Conservation (phyloP, 1,140 invertebrate genomes). For the Nixonia krombeini region DNA sequence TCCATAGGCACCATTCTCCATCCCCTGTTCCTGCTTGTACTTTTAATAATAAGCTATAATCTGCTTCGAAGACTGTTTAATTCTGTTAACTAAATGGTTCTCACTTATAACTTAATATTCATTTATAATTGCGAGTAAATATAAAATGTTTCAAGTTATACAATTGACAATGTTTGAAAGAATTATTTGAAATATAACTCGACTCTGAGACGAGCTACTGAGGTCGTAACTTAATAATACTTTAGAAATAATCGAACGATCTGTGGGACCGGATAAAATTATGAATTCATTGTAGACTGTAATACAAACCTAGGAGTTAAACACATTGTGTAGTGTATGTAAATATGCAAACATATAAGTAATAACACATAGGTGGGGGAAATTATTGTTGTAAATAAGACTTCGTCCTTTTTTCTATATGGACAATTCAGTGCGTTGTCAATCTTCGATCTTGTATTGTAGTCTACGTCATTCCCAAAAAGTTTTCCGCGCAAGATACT, state of each 20-base stretch:
- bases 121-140: too few species aligned
- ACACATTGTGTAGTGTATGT: slow-evolving; percentile 3
- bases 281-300: slow-evolving; percentile 14
- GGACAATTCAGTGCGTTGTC: slow-evolving; percentile 53
- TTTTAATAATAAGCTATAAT: too few species aligned
- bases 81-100: too few species aligned
- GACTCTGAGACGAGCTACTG: slow-evolving; percentile 20
- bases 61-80: too few species aligned
- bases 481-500: background rate
- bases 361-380: slow-evolving; percentile 12
- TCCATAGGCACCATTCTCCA: too few species aligned
- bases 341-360: slow-evolving; percentile 19
- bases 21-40: too few species aligned
- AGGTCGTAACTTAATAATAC: slow-evolving; percentile 37
- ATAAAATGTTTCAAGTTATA: too few species aligned
- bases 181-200: too few species aligned
- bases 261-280: slow-evolving; percentile 23
- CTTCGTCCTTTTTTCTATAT: slow-evolving; percentile 61
- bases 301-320: slow-evolving; percentile 29
- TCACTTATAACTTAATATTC: too few species aligned
- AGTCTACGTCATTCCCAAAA: slow-evolving; percentile 12
- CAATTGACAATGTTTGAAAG: too few species aligned
- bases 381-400: slow-evolving; percentile 56
- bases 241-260: slow-evolving; percentile 28
- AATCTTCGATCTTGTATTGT: slow-evolving; percentile 53